These are phyloP conservation scores for Emys orbicularis DNA, from an alignment of 2,797 vertebrate genomes.

Conservation along the genomic window DNA sequence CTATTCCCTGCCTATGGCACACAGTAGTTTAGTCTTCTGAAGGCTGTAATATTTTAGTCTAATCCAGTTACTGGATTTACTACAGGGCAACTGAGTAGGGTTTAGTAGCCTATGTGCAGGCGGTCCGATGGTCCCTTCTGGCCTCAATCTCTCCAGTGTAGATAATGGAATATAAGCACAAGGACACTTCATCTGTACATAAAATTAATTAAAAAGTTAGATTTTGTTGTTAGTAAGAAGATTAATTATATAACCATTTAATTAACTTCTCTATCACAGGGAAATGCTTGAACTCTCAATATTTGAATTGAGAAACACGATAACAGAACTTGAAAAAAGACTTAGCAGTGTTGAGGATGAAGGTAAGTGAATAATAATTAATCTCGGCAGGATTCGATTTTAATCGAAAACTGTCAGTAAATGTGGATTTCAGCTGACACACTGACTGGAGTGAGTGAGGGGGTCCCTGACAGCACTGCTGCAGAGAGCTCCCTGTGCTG, in stretches of 20 bases:
- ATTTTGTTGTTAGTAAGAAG: neutral
- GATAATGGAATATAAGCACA: neutral
- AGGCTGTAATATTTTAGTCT: neutral
- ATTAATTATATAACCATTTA: neutral
- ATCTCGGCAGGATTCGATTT: neutral
- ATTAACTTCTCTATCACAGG: slow-evolving; percentile 76
- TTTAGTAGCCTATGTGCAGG: neutral
- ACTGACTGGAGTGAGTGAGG: neutral
- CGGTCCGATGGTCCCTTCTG: neutral
- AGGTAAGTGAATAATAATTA: slow-evolving; percentile 78
- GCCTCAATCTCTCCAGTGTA: neutral
- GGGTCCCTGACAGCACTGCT: neutral
- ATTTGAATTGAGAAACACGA: slow-evolving; percentile 84
- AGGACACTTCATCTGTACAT: neutral
- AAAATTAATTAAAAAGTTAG: neutral
- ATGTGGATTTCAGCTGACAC: neutral
- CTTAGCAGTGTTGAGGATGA: slow-evolving; percentile 84
- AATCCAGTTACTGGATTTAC: neutral
- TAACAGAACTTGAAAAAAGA: slow-evolving; percentile 85
- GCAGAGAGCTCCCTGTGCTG: neutral
- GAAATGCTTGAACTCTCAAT: slow-evolving; percentile 87
- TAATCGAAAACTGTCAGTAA: neutral
- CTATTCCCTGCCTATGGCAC: neutral
- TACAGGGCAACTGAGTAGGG: neutral
- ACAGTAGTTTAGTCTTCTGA: neutral